Evolutionary conservation across 2,888 invertebrate genomes (phyloP), one percentile per base, ranked within the genome.

Genomic region (Mylabris sibirica): DNA sequence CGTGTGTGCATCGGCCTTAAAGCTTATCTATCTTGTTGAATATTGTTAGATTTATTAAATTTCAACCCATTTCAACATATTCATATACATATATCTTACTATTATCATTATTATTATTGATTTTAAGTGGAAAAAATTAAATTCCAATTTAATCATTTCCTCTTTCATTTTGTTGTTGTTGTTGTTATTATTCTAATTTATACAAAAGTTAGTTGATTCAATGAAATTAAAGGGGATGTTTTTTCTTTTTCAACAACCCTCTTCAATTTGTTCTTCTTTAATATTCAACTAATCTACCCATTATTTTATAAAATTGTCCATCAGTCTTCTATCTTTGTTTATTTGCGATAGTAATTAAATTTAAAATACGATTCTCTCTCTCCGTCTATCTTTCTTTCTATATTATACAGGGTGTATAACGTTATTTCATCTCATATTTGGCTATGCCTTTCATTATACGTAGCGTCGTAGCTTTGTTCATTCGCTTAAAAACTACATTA

Each of bases 201-300:
- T 49, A 49, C 49, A 20, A 49, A 49, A 49, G 20, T 49, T 5
- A 49, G 49, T 49, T 49, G 20, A 49, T 49, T 49, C 20, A 49
- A 49, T 49, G 2, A 20, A 20, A 44, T 20, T 8, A 6, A 49
- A 8, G 11, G 20, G 49, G 49, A 38, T 38, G 38, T 3, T 38
- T 38, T 34, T 26, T 44, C 17, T 44, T 8, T 44, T 17, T 17
- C 44, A 9, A 35, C 12, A 35, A 35, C 35, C 35, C 35, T 35
- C 35, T 30, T 30, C 30, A 30, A 30, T 8, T 30, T 30, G 30
- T 30, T 30, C 30, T 30, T 30, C 30, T 30, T 30, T 30, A 30
- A 30, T 30, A 30, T 30, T 6, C 30, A 30, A 30, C 30, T 30
- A 8, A 30, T 30, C 30, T 30, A 30, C 5, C 4, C 30, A 30